These are phyloP conservation scores for Sardinella longiceps DNA, from an alignment of 2,797 vertebrate species.

Conservation along the genomic window DNA sequence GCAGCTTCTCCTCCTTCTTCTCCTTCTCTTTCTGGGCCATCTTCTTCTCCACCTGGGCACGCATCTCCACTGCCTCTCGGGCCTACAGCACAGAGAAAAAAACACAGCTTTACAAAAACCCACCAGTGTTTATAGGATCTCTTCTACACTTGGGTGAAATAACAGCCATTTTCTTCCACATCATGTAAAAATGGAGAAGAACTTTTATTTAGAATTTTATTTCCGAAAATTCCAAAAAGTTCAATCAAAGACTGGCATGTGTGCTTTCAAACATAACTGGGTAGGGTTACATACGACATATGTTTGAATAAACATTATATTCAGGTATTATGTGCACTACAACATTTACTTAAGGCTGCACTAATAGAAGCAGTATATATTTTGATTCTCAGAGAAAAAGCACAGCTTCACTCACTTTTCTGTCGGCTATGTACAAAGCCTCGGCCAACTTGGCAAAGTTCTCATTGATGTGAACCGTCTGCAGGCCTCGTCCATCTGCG, in stretches of 20 bases:
- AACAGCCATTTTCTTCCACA: not conserved
- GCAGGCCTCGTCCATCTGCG: slow-evolving; percentile 92
- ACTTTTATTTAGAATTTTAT: not conserved
- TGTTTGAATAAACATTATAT: too few species aligned
- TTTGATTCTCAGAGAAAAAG: not conserved
- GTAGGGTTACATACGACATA: too few species aligned
- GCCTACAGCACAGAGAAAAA: slow-evolving; percentile 71
- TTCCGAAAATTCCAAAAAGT: not conserved
- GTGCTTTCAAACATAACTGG: too few species aligned
- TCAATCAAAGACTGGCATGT: not conserved
- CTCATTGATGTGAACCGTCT: slow-evolving; percentile 98
- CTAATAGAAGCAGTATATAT: too few species aligned
- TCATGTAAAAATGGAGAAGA: not conserved
- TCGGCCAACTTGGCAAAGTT: slow-evolving; percentile 98
- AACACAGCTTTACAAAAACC: too few species aligned
- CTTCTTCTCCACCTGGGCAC: slow-evolving; percentile 98
- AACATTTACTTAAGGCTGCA: too few species aligned
- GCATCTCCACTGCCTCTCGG: slow-evolving; percentile 97
- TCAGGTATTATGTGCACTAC: too few species aligned
- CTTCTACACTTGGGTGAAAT: not conserved
- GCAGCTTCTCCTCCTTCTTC: slow-evolving; percentile 95
- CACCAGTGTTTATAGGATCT: not conserved
- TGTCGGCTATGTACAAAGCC: slow-evolving; percentile 95
- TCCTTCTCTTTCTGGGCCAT: slow-evolving; percentile 99
- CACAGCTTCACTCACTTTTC: slow-evolving; percentile 80